Base-by-base conservation (phyloP, 2,113 vertebrate species). In the Pachycephala philippinensis region DNA sequence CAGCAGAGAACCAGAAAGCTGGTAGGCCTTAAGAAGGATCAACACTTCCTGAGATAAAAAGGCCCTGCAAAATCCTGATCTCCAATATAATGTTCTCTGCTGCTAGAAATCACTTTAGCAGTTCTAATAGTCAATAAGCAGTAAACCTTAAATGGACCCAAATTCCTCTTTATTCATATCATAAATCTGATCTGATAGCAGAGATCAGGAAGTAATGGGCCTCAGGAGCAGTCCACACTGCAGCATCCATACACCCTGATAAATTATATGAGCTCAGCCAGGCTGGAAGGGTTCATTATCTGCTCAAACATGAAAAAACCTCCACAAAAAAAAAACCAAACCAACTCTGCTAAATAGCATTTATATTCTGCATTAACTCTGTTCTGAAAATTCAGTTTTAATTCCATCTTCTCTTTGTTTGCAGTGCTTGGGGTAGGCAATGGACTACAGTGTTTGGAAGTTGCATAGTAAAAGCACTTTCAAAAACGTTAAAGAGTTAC, bases 181-280 rank as follows among this genome's bases (percentile, higher is more conserved):
- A 60, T 89, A 86, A 82, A 95, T 42, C 50, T 83, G 89, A 75
- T 92, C 83, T 91, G 68, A 85, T 42, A 84, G 63, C 87, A 68
- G 39, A 68, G 30, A 95, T 68, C 70, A 82, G 66, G 23, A 89
- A 68, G 61, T 15, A 84, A 91, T 21, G 71, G 28, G 60, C 21
- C 31, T 40, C 82, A 23, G 33, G 35, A 49, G 63, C 89, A 92
- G 27, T 19, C 78, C 7, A 2, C 8, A 7, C 39, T 81, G 47
- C 22, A 56, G 30, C 16, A 9, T 81, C n/a, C 54, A 65, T 69
- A 33, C 17, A 69, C 39, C 37, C 78, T 68, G 57, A 28, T 93
- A 52, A 91, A 94, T 22, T 72, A 31, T 69, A 65, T 40, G 12
- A 92, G 6, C 33, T 74, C 37, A 40, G 35, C 60, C 57, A 47